These are phyloP conservation scores for Drosophila trichaetosa DNA, from an alignment of 2,888 invertebrate genomes.

Conservation along the genomic window DNA sequence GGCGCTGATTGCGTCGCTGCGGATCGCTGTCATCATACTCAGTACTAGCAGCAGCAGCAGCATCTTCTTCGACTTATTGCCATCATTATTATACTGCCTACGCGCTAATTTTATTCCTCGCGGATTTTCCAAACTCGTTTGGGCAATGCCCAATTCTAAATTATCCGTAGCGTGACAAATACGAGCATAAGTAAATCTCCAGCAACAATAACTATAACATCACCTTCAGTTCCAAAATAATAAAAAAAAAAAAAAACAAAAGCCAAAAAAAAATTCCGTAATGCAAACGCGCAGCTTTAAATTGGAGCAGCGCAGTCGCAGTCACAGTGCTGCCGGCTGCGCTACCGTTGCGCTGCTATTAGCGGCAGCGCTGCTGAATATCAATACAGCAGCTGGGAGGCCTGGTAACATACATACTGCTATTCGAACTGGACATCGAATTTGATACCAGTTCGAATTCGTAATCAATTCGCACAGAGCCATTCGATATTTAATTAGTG, in stretches of 20 bases:
- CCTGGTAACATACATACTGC: constrained; percentile 56
- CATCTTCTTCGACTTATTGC: constrained; percentile 7
- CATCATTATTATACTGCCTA: constrained; percentile 70
- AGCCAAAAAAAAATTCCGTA: constrained; percentile 21
- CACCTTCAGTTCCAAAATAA: constrained; percentile 29
- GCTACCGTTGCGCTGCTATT: constrained; percentile 55
- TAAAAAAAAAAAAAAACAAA: neutral
- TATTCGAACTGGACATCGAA: constrained; percentile 28
- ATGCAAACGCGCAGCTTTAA: constrained; percentile 62
- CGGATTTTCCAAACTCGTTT: constrained; percentile 35
- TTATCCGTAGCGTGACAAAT: constrained; percentile 66
- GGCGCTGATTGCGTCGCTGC: constrained; percentile 42
- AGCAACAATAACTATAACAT: constrained; percentile 13
- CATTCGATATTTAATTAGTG: constrained; percentile 57
- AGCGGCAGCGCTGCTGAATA: constrained; percentile 50
- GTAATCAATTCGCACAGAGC: constrained; percentile 64
- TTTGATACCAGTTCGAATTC: constrained; percentile 48
- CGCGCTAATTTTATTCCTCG: constrained; percentile 72
- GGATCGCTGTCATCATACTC: constrained; percentile 56
- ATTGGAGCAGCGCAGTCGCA: constrained; percentile 38
- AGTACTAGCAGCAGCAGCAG: constrained; percentile 9
- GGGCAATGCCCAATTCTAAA: constrained; percentile 77
- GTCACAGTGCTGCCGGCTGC: constrained; percentile 32
- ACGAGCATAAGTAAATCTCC: constrained; percentile 7
- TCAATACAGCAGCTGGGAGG: constrained; percentile 63